Conservation (phyloP, 2,113 vertebrate species). For the Bubo scandiacus region DNA sequence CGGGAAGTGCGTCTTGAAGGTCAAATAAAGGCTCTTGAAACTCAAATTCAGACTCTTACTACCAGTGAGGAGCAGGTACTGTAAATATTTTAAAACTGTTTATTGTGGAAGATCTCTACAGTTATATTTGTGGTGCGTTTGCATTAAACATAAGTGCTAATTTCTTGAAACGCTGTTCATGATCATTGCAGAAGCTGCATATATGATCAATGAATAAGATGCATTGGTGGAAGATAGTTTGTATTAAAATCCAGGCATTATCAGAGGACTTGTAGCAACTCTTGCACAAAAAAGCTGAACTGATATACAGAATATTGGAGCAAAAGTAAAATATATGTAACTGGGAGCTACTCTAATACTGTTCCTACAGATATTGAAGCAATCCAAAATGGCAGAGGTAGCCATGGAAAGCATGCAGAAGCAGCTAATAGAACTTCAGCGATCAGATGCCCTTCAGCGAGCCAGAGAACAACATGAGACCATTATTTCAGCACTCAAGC, state of each 20-base stretch:
- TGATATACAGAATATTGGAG: not conserved
- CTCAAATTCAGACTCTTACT: constrained; percentile 82
- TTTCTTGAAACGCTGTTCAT: not conserved
- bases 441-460: constrained; percentile 87
- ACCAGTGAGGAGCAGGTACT: constrained; percentile 85
- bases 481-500: constrained; percentile 77
- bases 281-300: not conserved
- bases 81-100: not conserved
- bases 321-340: not conserved
- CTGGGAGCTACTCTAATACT: not conserved
- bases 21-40: constrained; percentile 82
- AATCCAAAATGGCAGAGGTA: constrained; percentile 84
- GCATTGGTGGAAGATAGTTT: not conserved
- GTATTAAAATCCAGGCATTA: not conserved
- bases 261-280: not conserved
- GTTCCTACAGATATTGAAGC: constrained; percentile 80
- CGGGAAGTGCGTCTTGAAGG: constrained; percentile 85
- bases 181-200: not conserved
- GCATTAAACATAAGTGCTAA: not conserved
- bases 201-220: not conserved
- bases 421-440: constrained; percentile 87
- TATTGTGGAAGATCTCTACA: not conserved
- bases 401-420: constrained; percentile 90
- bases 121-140: not conserved
- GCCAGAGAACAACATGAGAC: constrained; percentile 86